Base-by-base conservation (phyloP, 2,797 vertebrate species). In the Sternotherus odoratus region DNA sequence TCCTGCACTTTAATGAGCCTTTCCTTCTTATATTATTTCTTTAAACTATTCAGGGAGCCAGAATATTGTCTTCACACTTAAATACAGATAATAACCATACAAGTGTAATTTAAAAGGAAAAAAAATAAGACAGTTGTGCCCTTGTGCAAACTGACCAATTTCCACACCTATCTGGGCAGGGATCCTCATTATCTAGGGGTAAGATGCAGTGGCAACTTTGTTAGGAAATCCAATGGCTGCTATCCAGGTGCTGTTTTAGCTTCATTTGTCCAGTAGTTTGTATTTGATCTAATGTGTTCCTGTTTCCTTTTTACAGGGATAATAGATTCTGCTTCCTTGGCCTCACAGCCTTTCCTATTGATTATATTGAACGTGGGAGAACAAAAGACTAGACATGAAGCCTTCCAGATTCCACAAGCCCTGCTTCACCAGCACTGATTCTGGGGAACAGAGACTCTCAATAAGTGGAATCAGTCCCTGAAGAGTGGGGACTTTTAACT, bases 261-360 rank as follows among this genome's bases (percentile, higher is more conserved):
- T 12, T 8, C 26, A 43, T 0, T 0, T 26, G 15, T 77, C 91
- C 93, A 24, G 77, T 57, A 60, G 88, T 80, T 87, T 88, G 89
- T 49, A 19, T 57, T 87, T 93, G 83, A 54, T 97, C 97, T 96
- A 80, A 96, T 91, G 69, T 66, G 57, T 33, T 77, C 79, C 69
- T 94, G 49, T 86, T 95, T 89, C 91, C 82, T 91, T 95, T 89
- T 46, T 82, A 33, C 96, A 98, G 98, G 97, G 87, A 89, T 93
- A 97, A 79, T 75, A 80, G 86, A 95, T 95, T 95, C 95, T 97
- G 92, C 94, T 95, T 89, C 97, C 96, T 88, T 2, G 95, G 90
- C 94, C 96, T 96, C 91, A 7, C 91, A 97, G 92, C 94, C 94
- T 5, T 0, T 97, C 96, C 95, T 95, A 4, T 95, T 94, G 92